phyloP scores from a whole-genome alignment of 2,113 vertebrate genomes.

The Halcyon malimbica region DNA sequence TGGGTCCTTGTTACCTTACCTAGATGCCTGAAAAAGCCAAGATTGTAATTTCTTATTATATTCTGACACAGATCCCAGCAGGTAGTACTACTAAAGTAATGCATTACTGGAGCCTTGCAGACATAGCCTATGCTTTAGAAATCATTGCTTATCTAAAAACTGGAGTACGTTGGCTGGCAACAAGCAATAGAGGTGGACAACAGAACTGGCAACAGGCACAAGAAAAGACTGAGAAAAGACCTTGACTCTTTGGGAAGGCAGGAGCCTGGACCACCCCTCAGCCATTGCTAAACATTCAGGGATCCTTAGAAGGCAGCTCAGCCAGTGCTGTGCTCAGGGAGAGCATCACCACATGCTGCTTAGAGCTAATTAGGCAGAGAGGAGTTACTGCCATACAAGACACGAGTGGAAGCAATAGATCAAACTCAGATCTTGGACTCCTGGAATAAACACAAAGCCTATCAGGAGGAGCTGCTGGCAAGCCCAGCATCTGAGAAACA shows the following conservation, averaged over 20 bases:
- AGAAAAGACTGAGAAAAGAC: background rate
- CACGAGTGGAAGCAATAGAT: slow-evolving; percentile 25
- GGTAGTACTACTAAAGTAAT: background rate
- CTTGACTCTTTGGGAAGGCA: background rate
- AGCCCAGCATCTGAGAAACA: slow-evolving; percentile 7
- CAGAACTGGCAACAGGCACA: background rate
- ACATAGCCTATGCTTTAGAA: background rate
- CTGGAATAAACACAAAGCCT: slow-evolving; percentile 37
- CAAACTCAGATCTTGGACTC: slow-evolving; percentile 49
- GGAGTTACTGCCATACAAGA: slow-evolving; percentile 27
- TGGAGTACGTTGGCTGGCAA: background rate
- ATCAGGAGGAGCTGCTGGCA: slow-evolving; percentile 57
- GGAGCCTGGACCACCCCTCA: background rate
- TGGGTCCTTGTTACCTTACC: background rate
- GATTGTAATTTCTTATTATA: background rate
- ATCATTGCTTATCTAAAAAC: background rate
- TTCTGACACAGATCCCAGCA: background rate
- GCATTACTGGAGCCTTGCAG: background rate
- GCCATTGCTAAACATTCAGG: background rate
- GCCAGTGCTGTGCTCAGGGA: background rate
- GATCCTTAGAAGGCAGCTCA: slow-evolving; percentile 25
- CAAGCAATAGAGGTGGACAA: no score
- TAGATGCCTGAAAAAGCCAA: background rate
- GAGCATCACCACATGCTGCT: background rate
- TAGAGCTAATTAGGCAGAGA: slow-evolving; percentile 49